Base-by-base conservation (phyloP, 2,888 invertebrate genomes). In the Linnaemya vulpina region DNA sequence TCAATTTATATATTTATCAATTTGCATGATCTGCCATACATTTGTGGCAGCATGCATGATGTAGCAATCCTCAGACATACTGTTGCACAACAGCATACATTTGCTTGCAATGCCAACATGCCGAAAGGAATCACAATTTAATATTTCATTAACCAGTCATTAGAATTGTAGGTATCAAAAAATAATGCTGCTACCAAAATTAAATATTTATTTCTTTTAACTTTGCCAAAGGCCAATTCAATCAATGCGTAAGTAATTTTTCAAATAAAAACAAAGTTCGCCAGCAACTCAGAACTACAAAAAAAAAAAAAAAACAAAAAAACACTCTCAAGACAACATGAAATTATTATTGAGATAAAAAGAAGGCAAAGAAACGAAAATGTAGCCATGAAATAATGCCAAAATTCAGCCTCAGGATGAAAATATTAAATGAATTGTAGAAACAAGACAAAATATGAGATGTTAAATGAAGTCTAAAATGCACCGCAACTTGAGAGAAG, bases 61-160 rank as follows among this genome's bases (percentile, higher is more conserved):
- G 53, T 71, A 43, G 62, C 40, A 68, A 62, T 70, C 62, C 51
- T 15, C 20, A 40, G 43, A 43, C 10, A 38, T 55, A 49, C 40
- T 60, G 10, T 5, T 60, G 60, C 73, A 46, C 10, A 35, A 10
- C 20, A 35, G 20, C 38, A 53, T 17, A 51, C 35, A 3, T 20
- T 35, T 30, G 13, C 13, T 35, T 17, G 35, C 9, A 38, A n/a
- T 68, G 25, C 43, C 15, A 43, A 68, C 20, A 63, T 82, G 67
- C 78, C 79, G 60, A 62, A 78, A 82, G 82, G 55, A 58, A 82
- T 55, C 35, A 76, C 63, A 78, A 82, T 82, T 85, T 85, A 85
- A 85, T 85, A 85, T 85, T 85, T 85, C 75, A 85, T 85, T 85
- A 85, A 78, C 63, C 78, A 75, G 78, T 85, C 85, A 85, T 85